Conservation (phyloP, 1,140 invertebrate species). For the Sycobia sp. region DNA sequence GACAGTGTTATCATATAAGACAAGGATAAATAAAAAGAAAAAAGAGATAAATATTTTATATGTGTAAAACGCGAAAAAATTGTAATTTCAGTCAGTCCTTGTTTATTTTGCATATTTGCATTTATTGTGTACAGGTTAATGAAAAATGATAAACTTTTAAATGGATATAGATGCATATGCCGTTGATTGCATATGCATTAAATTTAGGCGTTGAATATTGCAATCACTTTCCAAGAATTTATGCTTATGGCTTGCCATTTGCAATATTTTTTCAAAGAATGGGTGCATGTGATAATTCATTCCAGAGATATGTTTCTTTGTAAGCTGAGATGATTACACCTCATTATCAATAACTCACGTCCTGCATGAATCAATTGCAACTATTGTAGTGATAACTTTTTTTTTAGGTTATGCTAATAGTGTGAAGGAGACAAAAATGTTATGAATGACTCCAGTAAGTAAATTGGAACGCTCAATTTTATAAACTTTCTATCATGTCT, state of each 20-base stretch:
- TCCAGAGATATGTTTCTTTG: constrained; percentile 5
- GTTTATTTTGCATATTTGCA: constrained; percentile 6
- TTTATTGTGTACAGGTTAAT: background rate
- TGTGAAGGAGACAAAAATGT: constrained; percentile 36
- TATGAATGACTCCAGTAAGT: constrained; percentile 38
- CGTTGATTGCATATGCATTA: background rate
- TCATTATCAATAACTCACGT: background rate
- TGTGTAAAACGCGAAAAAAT: background rate
- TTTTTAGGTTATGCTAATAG: constrained; percentile 21
- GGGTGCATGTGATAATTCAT: background rate
- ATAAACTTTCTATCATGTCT: constrained; percentile 51
- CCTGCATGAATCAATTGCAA: background rate
- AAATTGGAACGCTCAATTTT: constrained; percentile 22
- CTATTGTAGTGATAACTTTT: constrained; percentile 9
- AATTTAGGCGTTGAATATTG: background rate
- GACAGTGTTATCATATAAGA: background rate
- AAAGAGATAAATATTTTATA: background rate
- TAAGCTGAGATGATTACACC: background rate
- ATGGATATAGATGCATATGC: background rate
- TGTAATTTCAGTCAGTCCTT: background rate
- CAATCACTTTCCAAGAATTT: background rate
- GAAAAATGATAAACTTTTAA: background rate
- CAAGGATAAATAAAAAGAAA: background rate
- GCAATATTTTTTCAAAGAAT: background rate
- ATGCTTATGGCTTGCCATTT: background rate